These are phyloP conservation scores for Embiotoca jacksoni DNA, from an alignment of 2,113 vertebrate species.

Conservation along the genomic window DNA sequence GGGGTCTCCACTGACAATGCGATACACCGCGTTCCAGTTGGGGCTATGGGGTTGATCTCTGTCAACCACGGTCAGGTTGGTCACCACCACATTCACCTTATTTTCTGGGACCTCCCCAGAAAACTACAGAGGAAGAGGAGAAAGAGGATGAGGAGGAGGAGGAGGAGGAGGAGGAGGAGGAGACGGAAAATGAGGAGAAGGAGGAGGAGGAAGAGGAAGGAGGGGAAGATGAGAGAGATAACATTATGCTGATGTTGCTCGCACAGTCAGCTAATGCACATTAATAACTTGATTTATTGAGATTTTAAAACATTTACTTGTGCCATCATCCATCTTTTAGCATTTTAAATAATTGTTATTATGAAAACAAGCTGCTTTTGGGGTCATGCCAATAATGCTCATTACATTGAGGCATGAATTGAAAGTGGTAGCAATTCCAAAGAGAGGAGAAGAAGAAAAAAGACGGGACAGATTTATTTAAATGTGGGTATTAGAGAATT, in stretches of 20 bases:
- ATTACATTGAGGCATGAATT: constrained; percentile 36
- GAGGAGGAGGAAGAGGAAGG: background rate
- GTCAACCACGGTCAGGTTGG: constrained; percentile 95
- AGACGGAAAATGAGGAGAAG: background rate
- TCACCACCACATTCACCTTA: constrained; percentile 91
- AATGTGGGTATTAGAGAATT: constrained; percentile 66
- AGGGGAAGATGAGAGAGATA: constrained; percentile 24
- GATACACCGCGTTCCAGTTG: constrained; percentile 97
- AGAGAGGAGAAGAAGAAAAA: background rate
- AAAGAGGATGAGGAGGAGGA: background rate
- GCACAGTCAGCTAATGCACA: constrained; percentile 27
- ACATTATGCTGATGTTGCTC: constrained; percentile 36
- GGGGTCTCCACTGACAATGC: constrained; percentile 95
- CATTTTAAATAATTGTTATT: constrained; percentile 51
- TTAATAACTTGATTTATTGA: constrained; percentile 62
- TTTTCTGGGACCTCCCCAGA: constrained; percentile 95
- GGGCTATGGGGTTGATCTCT: constrained; percentile 95
- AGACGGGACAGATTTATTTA: constrained; percentile 23
- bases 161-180: background rate
- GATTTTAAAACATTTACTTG: constrained; percentile 23
- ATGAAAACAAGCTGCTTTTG: constrained; percentile 65
- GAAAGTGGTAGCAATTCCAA: constrained; percentile 27
- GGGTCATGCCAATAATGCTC: constrained; percentile 42
- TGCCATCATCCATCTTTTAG: constrained; percentile 38
- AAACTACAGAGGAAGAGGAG: constrained; percentile 82